These are phyloP conservation scores for Aratinga solstitialis DNA, from an alignment of 2,797 vertebrate species.

Conservation along the genomic window DNA sequence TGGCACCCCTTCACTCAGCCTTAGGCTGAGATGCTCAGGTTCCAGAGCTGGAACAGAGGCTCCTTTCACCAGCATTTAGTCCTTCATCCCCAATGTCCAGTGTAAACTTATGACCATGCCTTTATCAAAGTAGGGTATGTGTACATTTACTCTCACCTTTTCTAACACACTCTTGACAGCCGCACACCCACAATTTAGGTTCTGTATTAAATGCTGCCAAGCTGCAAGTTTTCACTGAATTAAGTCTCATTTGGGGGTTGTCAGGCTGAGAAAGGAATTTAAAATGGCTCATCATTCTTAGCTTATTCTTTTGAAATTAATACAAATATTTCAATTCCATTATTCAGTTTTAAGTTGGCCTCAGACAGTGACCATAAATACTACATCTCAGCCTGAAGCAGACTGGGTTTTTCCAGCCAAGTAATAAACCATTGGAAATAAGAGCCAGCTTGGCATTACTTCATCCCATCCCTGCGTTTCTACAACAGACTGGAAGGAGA, in stretches of 20 bases:
- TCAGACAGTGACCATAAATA: conserved; percentile 21
- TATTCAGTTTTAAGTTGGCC: conserved; percentile 15
- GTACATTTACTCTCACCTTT: neutral
- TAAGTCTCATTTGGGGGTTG: neutral
- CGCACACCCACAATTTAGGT: neutral
- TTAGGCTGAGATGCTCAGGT: neutral
- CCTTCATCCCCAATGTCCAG: neutral
- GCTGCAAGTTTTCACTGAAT: neutral
- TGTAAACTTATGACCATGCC: neutral
- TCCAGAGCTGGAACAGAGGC: neutral
- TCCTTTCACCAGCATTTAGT: neutral
- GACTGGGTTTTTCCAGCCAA: neutral
- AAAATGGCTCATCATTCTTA: neutral
- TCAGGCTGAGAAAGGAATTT: neutral
- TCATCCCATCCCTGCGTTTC: neutral
- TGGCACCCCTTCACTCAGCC: rapidly evolving
- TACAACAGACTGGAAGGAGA: neutral
- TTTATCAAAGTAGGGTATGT: rapidly evolving
- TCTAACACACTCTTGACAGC: rapidly evolving
- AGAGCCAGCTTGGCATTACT: neutral
- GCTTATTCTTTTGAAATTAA: neutral
- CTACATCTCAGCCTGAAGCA: neutral
- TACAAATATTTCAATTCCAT: neutral
- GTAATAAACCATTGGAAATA: neutral
- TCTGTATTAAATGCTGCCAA: neutral